Evolutionary conservation across 1,140 invertebrate species (phyloP).

Genomic region (Nixonia krombeini): DNA sequence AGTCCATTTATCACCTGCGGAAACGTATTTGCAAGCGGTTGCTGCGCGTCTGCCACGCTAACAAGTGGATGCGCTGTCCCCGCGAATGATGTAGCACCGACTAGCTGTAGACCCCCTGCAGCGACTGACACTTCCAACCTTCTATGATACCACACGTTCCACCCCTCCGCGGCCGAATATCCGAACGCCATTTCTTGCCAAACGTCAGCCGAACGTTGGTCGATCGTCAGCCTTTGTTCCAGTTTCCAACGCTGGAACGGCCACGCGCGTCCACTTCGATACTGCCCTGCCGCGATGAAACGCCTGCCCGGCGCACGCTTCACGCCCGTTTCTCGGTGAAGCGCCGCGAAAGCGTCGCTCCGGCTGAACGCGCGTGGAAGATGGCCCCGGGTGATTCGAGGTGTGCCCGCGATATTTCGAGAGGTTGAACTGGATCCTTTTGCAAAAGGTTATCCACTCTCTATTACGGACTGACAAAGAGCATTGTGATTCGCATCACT

Average conservation of each 20-base stretch:
- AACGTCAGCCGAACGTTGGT: not conserved
- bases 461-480: no score
- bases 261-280: no score
- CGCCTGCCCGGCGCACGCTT: no score
- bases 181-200: no score
- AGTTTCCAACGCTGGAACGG: no score
- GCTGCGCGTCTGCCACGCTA: conserved; percentile 64
- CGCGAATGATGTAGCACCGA: conserved; percentile 69
- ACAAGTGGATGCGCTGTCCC: conserved; percentile 70
- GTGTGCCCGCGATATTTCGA: conserved; percentile 12
- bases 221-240: not conserved
- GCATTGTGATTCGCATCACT: no score
- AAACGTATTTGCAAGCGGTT: conserved; percentile 69
- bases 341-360: conserved; percentile 1
- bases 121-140: conserved; percentile 68
- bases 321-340: not conserved
- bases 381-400: conserved; percentile 6
- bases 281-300: no score
- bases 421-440: conserved; percentile 15
- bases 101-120: conserved; percentile 64
- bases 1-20: conserved; percentile 68
- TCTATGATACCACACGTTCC: conserved; percentile 48
- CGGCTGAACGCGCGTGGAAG: not conserved
- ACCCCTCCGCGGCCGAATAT: conserved; percentile 36
- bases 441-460: conserved; percentile 6